phyloP scores from a whole-genome alignment of 2,797 vertebrate genomes.

The Catostomus latipinnis region DNA sequence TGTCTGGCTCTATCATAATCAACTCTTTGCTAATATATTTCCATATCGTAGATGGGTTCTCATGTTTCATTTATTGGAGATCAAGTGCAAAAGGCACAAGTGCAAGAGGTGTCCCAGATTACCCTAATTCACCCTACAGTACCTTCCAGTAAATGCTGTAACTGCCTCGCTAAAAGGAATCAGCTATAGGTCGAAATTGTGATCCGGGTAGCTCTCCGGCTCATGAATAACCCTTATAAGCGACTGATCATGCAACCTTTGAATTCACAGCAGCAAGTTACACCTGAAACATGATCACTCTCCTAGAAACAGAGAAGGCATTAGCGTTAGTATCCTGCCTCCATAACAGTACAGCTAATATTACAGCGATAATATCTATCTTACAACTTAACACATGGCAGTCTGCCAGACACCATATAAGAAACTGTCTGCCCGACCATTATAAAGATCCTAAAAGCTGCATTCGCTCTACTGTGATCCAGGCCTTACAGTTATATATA shows the following conservation, averaged over 20 bases:
- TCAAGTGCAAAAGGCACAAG: too few species aligned
- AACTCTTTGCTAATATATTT: too few species aligned
- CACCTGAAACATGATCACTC: neutral
- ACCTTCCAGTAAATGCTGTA: neutral
- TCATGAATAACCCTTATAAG: neutral
- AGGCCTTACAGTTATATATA: neutral
- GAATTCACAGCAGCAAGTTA: neutral
- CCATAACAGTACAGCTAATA: slow-evolving; percentile 16
- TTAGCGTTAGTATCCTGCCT: slow-evolving; percentile 2
- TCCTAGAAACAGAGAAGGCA: slow-evolving; percentile 1
- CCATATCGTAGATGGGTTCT: too few species aligned
- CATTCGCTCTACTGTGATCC: neutral
- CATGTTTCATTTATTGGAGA: too few species aligned
- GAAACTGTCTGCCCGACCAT: slow-evolving; percentile 7
- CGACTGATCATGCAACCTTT: neutral
- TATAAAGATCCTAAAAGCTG: slow-evolving; percentile 6
- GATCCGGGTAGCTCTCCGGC: neutral
- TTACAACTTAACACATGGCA: slow-evolving; percentile 27
- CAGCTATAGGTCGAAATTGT: neutral
- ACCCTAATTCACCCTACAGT: too few species aligned
- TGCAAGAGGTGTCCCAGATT: too few species aligned
- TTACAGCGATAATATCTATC: slow-evolving; percentile 24
- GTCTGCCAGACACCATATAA: slow-evolving; percentile 18
- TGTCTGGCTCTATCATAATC: too few species aligned
- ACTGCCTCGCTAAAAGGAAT: neutral